Percentiles rank a stretch among this genome's conserved stretches.
Conservation (phyloP, 2,888 invertebrate genomes). For the Steinernema carpocapsae region DNA sequence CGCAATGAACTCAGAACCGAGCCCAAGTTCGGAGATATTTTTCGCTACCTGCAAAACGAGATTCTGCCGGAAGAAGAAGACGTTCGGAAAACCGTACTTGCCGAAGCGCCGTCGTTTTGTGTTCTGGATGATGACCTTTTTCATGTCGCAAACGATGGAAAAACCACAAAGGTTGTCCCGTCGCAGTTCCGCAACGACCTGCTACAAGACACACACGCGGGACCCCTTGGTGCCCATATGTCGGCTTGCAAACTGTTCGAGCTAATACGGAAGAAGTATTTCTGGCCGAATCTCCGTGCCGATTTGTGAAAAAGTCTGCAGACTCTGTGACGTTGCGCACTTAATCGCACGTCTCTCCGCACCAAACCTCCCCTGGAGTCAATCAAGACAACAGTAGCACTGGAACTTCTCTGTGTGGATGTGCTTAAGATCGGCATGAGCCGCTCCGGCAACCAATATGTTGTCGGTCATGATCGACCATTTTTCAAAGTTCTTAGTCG, state of each 20-base stretch:
- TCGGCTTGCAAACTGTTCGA: neutral
- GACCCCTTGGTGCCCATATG: neutral
- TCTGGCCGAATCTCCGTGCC: neutral
- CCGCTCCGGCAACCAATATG: constrained; percentile 35
- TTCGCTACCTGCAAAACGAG: too few relatives aligned
- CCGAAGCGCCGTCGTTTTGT: too few relatives aligned
- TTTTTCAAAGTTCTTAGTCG: too few relatives aligned
- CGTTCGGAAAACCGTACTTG: too few relatives aligned
- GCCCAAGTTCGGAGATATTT: too few relatives aligned
- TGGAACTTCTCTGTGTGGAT: constrained; percentile 39
- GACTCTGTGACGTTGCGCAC: neutral
- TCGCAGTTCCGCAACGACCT: neutral
- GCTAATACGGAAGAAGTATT: neutral
- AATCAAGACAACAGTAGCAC: neutral
- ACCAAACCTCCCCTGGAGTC: neutral
- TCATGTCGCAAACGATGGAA: too few relatives aligned
- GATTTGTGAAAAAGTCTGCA: neutral
- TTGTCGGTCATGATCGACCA: constrained; percentile 16
- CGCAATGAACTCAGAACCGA: too few relatives aligned
- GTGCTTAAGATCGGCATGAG: constrained; percentile 36
- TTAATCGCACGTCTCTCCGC: neutral
- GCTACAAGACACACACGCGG: neutral
- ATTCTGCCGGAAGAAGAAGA: too few relatives aligned
- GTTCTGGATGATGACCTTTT: too few relatives aligned
- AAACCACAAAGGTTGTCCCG: neutral